Evolutionary conservation across 2,797 vertebrate genomes (phyloP).

Genomic region (Myotis vivesi): DNA sequence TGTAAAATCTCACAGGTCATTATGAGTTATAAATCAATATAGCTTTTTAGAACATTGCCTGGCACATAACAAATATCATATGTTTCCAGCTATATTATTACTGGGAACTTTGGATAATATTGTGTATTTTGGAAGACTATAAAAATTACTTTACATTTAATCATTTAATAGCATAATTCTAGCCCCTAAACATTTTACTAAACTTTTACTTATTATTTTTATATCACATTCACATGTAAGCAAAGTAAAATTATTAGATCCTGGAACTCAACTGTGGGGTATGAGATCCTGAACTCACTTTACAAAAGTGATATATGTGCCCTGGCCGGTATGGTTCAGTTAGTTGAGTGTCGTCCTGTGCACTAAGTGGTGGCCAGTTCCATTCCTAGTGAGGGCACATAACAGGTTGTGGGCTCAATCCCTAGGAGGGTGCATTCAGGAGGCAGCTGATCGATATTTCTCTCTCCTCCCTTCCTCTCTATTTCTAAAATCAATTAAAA

Average conservation of each 20-base stretch:
- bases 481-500: too few relatives aligned
- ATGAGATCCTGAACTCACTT: not conserved
- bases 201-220: not conserved
- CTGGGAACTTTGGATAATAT: not conserved
- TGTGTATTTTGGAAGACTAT: not conserved
- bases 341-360: too few relatives aligned
- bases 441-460: too few relatives aligned
- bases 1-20: not conserved
- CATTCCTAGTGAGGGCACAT: too few relatives aligned
- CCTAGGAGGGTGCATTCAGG: too few relatives aligned
- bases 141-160: slow-evolving; percentile 12
- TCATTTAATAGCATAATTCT: not conserved
- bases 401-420: too few relatives aligned
- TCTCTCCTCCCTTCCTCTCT: too few relatives aligned
- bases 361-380: too few relatives aligned
- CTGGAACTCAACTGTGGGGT: not conserved
- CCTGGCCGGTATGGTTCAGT: too few relatives aligned
- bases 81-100: not conserved
- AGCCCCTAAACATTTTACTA: not conserved
- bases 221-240: not conserved
- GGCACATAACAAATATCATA: not conserved
- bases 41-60: not conserved
- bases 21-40: not conserved
- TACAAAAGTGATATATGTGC: not conserved
- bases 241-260: slow-evolving; percentile 1